Conservation (phyloP, 2,888 invertebrate species). For the Allacma fusca region DNA sequence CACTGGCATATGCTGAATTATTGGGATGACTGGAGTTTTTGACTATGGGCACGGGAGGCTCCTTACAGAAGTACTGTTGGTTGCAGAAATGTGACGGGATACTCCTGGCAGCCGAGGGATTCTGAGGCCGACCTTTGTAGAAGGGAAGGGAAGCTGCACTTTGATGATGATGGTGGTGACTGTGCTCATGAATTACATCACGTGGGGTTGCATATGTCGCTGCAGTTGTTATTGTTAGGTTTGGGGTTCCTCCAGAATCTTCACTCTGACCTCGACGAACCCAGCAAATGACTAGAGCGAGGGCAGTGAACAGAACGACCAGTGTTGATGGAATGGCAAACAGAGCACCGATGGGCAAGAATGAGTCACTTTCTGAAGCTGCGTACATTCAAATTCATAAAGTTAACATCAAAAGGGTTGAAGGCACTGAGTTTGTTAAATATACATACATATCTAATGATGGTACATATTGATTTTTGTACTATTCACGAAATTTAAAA, state of each 20-base stretch:
- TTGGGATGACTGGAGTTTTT: conserved; percentile 38
- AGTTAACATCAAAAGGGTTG: too few species aligned
- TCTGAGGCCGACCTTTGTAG: conserved; percentile 44
- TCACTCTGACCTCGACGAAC: conserved; percentile 44
- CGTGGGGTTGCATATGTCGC: conserved; percentile 50
- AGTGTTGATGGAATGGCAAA: conserved; percentile 51
- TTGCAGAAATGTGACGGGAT: conserved; percentile 41
- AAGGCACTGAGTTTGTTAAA: too few species aligned
- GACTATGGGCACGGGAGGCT: conserved; percentile 18
- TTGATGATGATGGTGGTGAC: conserved; percentile 39
- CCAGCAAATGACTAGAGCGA: conserved; percentile 53
- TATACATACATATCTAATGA: too few species aligned
- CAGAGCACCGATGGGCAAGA: conserved; percentile 47
- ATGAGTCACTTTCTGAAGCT: conserved; percentile 43
- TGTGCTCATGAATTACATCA: conserved; percentile 46
- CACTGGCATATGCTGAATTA: conserved; percentile 54
- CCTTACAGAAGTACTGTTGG: conserved; percentile 45
- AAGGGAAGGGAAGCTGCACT: conserved; percentile 44
- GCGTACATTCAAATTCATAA: not conserved
- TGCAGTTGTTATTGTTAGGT: conserved; percentile 43
- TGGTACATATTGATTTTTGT: too few species aligned
- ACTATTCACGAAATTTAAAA: too few species aligned
- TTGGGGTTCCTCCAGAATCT: conserved; percentile 2
- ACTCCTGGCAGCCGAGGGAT: not conserved
- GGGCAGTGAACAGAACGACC: conserved; percentile 45